phyloP scores from a whole-genome alignment of 2,797 vertebrate genomes.

The Gallinago nigripennis region DNA sequence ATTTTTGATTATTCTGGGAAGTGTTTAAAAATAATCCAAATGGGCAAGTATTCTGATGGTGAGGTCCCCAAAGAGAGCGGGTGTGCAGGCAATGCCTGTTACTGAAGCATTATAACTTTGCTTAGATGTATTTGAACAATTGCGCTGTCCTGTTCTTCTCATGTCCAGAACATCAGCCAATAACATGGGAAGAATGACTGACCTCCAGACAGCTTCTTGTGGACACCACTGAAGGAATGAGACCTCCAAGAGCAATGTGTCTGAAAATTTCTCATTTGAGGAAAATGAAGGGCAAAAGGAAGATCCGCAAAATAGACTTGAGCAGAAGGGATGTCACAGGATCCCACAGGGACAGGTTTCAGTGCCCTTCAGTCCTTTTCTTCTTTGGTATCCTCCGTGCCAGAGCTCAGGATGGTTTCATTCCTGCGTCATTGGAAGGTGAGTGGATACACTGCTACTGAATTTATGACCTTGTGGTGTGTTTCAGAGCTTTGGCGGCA shows the following conservation, averaged over 20 bases:
- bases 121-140: neutral
- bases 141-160: neutral
- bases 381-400: neutral
- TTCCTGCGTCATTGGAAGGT: neutral
- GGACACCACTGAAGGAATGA: neutral
- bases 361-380: neutral
- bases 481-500: neutral
- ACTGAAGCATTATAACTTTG: neutral
- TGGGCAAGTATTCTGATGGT: neutral
- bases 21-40: neutral
- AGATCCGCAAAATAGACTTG: neutral
- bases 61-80: neutral
- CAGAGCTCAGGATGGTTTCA: neutral
- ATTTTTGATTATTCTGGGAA: neutral
- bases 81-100: neutral
- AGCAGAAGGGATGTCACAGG: neutral
- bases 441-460: neutral
- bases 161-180: neutral
- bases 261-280: neutral
- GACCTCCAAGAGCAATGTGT: fast-evolving
- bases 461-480: neutral
- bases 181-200: neutral
- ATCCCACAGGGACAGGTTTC: neutral
- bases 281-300: neutral
- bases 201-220: neutral